Base-by-base conservation (phyloP, 2,113 vertebrate species). In the Brachionichthys hirsutus region DNA sequence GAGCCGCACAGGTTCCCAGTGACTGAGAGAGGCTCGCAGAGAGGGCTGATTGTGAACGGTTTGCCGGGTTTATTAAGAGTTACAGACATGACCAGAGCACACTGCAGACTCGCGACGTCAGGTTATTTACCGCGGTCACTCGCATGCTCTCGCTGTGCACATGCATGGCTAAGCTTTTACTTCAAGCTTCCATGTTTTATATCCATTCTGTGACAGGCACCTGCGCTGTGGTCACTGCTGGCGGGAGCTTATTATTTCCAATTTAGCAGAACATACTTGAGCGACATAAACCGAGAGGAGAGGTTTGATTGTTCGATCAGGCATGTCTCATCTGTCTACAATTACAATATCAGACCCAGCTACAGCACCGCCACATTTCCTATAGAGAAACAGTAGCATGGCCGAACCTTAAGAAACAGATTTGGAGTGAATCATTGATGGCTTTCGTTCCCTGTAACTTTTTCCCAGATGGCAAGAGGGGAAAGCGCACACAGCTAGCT, bases 391-490 rank as follows among this genome's bases (percentile, higher is more conserved):
- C 85, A 87, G 81, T 88, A 88, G 88, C 86, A 77, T 84, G 77
- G 81, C 67, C 73, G 80, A 86, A 88, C 83, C 88, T 85, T 89
- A 88, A 89, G 84, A 87, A 89, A 88, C 88, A 87, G 88, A 88
- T 87, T 90, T 89, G 87, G 86, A 86, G 80, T 89, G 88, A 89
- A 75, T 89, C 87, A 83, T 90, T 79, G 84, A 87, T 92, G 87
- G 90, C 90, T 70, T 84, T 89, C 80, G 58, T 82, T 93, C 93
- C 88, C 81, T 82, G 93, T 90, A 86, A 92, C 90, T 91, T 82
- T 85, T 93, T 93, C 95, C 95, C 96, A 98, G 97, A 98, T 99
- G 97, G 95, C 92, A 90, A 87, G 81, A 89, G 90, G 78, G 88
- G 93, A 93, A 83, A 93, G 85, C 90, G 80, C 91, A 87, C 90